Evolutionary conservation across 2,113 vertebrate genomes (phyloP).

Genomic region (Tragelaphus buxtoni): DNA sequence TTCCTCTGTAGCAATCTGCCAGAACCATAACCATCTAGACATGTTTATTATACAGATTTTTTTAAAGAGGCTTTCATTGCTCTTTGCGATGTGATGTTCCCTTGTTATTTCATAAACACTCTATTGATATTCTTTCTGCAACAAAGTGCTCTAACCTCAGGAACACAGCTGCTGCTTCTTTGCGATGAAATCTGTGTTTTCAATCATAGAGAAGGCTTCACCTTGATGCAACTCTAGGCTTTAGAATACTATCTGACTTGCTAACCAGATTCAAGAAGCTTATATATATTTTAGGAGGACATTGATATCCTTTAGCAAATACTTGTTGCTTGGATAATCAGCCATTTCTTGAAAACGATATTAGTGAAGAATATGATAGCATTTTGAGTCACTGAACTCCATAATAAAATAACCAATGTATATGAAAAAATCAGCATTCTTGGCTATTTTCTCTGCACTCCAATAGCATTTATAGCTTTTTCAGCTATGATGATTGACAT

Average conservation of each 20-base stretch:
- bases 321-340: not conserved
- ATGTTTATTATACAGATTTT: slow-evolving; percentile 55
- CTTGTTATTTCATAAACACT: slow-evolving; percentile 44
- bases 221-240: not conserved
- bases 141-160: slow-evolving; percentile 36
- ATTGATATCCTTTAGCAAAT: not conserved
- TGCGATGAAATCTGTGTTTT: slow-evolving; percentile 10
- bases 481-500: not conserved
- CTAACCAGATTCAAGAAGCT: not conserved
- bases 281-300: not conserved
- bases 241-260: not conserved
- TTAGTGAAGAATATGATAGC: not conserved
- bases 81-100: slow-evolving; percentile 28
- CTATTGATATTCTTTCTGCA: slow-evolving; percentile 55
- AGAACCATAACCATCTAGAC: slow-evolving; percentile 57
- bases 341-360: not conserved
- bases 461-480: not conserved
- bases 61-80: slow-evolving; percentile 45
- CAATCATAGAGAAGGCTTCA: not conserved
- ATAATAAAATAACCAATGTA: not conserved
- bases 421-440: not conserved
- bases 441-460: not conserved
- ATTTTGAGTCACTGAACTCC: not conserved
- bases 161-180: slow-evolving; percentile 37
- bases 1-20: slow-evolving; percentile 60